Evolutionary conservation across 1,140 invertebrate genomes (phyloP), one percentile per base, ranked within the genome.

Genomic region (Drosophila erecta): DNA sequence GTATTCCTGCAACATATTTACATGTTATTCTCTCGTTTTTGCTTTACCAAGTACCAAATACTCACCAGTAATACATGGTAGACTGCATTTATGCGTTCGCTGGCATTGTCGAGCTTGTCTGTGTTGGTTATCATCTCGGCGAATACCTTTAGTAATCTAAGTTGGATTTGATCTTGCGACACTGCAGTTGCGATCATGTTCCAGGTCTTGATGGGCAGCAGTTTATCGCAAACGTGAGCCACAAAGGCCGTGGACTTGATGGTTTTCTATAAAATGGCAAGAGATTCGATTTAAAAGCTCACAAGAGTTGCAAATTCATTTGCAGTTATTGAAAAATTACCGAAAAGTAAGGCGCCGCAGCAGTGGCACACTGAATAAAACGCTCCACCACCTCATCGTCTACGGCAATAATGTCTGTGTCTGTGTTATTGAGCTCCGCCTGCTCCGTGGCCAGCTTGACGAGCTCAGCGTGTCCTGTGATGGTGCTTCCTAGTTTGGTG

Each of bases 211-310:
- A 94, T 81, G 14, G 96, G 95, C 56, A 98, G 91, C 37, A 98
- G 95, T 94, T 97, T 94, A 44, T 97, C 95, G 93, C 97, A 98
- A 84, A 98, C 96, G 84, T 98, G 98, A 6, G 94, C 94, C 11
- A 98, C 95, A 93, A 98, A 98, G 79, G 95, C 95, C 27, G 95
- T 96, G 1, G 98, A 98, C 92, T 97, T 95, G 11, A 98, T 95
- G 93, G 97, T 97, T 64, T 96, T 94, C 97, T 98, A 93, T 94
- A 94, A 66, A 77, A 92, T 84, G 81, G 79, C 76, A 71, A 54
- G 0, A 22, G 43, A 51, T 83, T 78, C 59, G 54, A 41, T 84
- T 75, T 44, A 35, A 7, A 33, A 27, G 56, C 53, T 61, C 0
- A 11, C 27, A 53, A n/a, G 4, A 30, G n/a, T 1, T 46, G 44